phyloP scores from a whole-genome alignment of 2,888 invertebrate genomes.

The Acronicta psi region DNA sequence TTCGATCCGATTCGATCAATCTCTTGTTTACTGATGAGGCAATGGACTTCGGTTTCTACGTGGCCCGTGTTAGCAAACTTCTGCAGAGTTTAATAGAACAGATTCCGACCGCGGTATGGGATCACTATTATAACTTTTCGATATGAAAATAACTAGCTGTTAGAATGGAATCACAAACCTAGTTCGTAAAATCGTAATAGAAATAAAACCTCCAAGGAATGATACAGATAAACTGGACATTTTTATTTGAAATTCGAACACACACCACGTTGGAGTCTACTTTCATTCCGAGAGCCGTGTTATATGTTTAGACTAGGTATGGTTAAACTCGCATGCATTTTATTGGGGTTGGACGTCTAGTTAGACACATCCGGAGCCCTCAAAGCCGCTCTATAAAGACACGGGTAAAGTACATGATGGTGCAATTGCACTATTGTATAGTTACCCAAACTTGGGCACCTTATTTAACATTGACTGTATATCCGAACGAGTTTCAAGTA shows the following conservation, averaged over 20 bases:
- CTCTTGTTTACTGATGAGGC: conserved; percentile 8
- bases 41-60: conserved; percentile 19
- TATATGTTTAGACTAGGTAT: not conserved
- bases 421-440: no score
- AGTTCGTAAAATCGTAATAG: not conserved
- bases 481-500: no score
- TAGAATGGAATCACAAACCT: conserved; percentile 1
- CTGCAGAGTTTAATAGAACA: conserved; percentile 33
- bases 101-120: conserved; percentile 9
- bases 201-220: not conserved
- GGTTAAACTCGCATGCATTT: not conserved
- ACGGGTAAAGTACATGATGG: no score
- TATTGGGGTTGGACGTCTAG: not conserved
- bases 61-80: conserved; percentile 20
- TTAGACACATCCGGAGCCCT: not conserved
- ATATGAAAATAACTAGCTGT: conserved; percentile 10
- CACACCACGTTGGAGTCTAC: not conserved
- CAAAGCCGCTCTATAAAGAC: not conserved
- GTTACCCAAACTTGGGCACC: no score
- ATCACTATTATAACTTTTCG: conserved; percentile 27
- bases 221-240: conserved; percentile 3
- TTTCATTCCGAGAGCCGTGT: conserved; percentile 2
- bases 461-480: no score
- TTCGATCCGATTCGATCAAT: not conserved
- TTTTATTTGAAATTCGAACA: conserved; percentile 6